Conservation (phyloP, 2,113 vertebrate species). For the Neolamprologus longior region DNA sequence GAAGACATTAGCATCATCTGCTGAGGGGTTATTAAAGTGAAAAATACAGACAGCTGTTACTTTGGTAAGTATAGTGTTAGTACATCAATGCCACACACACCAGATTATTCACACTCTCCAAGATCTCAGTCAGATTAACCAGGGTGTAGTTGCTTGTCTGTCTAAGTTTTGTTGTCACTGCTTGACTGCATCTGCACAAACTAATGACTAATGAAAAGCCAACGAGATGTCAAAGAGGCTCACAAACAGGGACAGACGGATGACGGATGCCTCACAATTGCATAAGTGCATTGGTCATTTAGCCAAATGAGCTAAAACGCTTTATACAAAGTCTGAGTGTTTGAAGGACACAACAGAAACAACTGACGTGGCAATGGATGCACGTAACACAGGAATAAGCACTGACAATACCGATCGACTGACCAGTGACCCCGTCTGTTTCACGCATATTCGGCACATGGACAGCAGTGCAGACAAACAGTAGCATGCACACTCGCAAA, state of each 20-base stretch:
- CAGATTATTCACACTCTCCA: not conserved
- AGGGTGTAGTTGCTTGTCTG: not conserved
- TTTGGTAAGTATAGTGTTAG: not conserved
- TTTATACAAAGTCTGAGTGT: not conserved
- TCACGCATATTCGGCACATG: not conserved
- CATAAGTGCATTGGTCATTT: not conserved
- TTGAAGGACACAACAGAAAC: not conserved
- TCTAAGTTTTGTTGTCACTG: not conserved
- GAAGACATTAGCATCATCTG: not conserved
- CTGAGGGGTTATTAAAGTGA: not conserved
- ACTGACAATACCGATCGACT: not conserved
- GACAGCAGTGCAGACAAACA: not conserved
- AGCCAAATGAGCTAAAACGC: not conserved
- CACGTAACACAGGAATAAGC: not conserved
- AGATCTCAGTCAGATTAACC: not conserved
- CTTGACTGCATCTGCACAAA: not conserved
- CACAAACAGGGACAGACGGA: not conserved
- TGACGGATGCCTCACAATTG: not conserved
- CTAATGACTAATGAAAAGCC: not conserved
- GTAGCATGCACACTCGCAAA: fast-evolving
- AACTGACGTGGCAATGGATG: not conserved
- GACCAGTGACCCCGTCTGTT: not conserved
- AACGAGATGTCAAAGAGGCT: not conserved
- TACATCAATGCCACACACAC: not conserved
- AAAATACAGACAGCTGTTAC: not conserved